Evolutionary conservation across 1,140 invertebrate species (phyloP).

Genomic region (Rhizoglyphus robini): DNA sequence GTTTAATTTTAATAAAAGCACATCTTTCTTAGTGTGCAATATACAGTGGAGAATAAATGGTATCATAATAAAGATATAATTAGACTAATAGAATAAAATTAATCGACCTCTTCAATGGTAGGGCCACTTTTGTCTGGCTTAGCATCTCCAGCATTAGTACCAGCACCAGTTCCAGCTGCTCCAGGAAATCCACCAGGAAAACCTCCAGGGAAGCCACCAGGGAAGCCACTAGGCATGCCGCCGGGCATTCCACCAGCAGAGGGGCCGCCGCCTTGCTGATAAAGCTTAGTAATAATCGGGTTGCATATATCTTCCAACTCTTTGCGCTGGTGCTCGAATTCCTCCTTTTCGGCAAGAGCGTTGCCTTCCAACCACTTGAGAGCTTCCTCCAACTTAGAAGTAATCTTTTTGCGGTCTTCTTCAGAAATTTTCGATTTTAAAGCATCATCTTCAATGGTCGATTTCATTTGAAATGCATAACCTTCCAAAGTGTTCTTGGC

Average conservation of each 20-base stretch:
- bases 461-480: slow-evolving; percentile 58
- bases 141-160: slow-evolving; percentile 4
- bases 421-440: slow-evolving; percentile 52
- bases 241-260: slow-evolving; percentile 27
- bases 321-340: too few relatives aligned
- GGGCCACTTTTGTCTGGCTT: slow-evolving; percentile 33
- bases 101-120: slow-evolving; percentile 45
- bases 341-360: slow-evolving; percentile 65
- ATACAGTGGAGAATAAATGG: too few relatives aligned
- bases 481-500: slow-evolving; percentile 47
- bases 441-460: slow-evolving; percentile 41
- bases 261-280: slow-evolving; percentile 34
- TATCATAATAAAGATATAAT: too few relatives aligned
- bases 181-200: slow-evolving; percentile 16
- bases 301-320: slow-evolving; percentile 32
- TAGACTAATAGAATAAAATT: too few relatives aligned
- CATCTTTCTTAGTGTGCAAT: too few relatives aligned
- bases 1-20: too few relatives aligned
- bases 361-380: slow-evolving; percentile 90
- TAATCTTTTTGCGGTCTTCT: slow-evolving; percentile 65
- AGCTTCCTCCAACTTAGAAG: slow-evolving; percentile 82
- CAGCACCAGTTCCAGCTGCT: slow-evolving; percentile 3
- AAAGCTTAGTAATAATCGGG: slow-evolving; percentile 39
- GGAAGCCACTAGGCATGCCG: slow-evolving; percentile 23
- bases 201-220: slow-evolving; percentile 21